A percentile compares a stretch with the other conserved stretches of the same genome.
phyloP scores from a whole-genome alignment of 2,888 invertebrate species.

The Tupiocoris notatus region DNA sequence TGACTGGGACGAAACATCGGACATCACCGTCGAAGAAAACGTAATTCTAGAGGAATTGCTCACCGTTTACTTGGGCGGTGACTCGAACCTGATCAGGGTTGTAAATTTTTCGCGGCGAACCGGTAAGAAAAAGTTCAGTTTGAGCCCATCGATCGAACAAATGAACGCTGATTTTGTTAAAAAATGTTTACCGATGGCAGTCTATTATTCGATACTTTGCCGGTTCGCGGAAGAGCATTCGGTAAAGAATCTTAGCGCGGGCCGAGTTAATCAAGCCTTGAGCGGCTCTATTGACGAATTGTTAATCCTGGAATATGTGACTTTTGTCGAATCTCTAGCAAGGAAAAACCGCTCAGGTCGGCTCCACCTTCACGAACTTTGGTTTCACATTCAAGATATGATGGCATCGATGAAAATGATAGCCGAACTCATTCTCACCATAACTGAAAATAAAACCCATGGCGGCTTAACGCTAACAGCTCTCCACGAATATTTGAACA shows the following conservation, averaged over 20 bases:
- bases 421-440: conserved; percentile 25
- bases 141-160: conserved; percentile 25
- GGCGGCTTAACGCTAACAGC: conserved; percentile 85
- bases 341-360: conserved; percentile 69
- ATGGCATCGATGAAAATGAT: conserved; percentile 30
- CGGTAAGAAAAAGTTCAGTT: conserved; percentile 22
- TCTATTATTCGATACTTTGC: conserved; percentile 23
- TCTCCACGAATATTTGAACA: conserved; percentile 64
- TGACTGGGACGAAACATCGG: conserved; percentile 21
- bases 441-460: conserved; percentile 63
- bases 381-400: conserved; percentile 83
- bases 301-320: conserved; percentile 70
- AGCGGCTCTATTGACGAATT: conserved; percentile 16
- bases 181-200: conserved; percentile 32
- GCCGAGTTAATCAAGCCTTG: conserved; percentile 30
- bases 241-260: not conserved
- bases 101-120: conserved; percentile 10
- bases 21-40: not conserved
- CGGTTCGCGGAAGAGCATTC: conserved; percentile 20
- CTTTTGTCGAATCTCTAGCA: conserved; percentile 81
- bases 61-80: conserved; percentile 19
- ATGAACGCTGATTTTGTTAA: conserved; percentile 27
- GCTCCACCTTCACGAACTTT: conserved; percentile 80
- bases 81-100: conserved; percentile 20
- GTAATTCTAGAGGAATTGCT: conserved; percentile 20